phyloP scores from a whole-genome alignment of 2,113 vertebrate species.

The Pogona vitticeps region DNA sequence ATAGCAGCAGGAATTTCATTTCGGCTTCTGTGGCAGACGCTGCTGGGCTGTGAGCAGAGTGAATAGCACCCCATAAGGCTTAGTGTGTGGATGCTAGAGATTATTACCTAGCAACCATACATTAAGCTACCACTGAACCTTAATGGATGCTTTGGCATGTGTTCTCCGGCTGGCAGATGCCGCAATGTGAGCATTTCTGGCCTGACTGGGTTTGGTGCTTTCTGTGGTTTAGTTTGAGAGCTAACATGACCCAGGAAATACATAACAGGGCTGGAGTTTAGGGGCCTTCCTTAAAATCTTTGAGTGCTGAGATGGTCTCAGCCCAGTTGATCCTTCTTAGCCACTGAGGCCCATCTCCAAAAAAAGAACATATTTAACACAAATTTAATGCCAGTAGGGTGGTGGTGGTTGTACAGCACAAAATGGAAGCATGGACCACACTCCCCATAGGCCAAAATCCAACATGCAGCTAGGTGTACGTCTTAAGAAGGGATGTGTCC shows the following conservation, averaged over 20 bases:
- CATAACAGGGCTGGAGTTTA: neutral
- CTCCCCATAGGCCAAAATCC: too few species aligned
- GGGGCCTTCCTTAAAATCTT: neutral
- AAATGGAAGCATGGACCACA: neutral
- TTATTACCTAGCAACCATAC: slow-evolving; percentile 31
- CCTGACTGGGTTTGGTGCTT: neutral
- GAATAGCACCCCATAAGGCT: slow-evolving; percentile 6
- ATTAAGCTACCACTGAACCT: slow-evolving; percentile 22
- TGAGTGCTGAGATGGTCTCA: neutral
- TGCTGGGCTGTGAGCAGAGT: slow-evolving; percentile 4
- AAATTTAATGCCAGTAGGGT: neutral
- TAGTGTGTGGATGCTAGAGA: neutral
- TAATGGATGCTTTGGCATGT: slow-evolving; percentile 20
- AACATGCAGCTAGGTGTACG: neutral
- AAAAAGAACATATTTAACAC: neutral
- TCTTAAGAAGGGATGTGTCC: too few species aligned
- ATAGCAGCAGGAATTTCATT: neutral
- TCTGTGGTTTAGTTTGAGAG: neutral
- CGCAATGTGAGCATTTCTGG: slow-evolving; percentile 15
- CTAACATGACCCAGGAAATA: neutral
- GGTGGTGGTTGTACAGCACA: neutral
- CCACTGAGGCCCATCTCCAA: neutral
- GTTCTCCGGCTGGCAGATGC: slow-evolving; percentile 29
- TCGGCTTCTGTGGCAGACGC: slow-evolving; percentile 1
- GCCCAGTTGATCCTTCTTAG: neutral